Evolutionary conservation across 2,888 invertebrate genomes (phyloP).

Genomic region (Athrips mouffetella): DNA sequence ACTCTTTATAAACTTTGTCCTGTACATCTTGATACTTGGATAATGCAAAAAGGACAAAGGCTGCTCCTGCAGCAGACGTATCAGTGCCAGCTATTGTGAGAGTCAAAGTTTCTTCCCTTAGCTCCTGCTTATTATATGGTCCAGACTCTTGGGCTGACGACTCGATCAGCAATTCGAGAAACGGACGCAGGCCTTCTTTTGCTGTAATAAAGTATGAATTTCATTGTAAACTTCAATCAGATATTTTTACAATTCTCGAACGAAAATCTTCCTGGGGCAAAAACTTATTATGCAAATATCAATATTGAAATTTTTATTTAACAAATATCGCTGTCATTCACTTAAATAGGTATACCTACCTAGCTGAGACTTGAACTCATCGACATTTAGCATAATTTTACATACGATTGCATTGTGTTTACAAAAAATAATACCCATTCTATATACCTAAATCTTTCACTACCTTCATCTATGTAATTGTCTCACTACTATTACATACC

Average conservation of each 20-base stretch:
- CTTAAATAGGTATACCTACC: no score
- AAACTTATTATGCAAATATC: no score
- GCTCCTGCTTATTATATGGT: constrained; percentile 29
- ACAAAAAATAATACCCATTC: no score
- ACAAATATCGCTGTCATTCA: no score
- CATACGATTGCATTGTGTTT: no score
- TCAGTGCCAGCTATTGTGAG: constrained; percentile 33
- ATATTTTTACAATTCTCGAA: background rate
- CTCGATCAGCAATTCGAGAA: constrained; percentile 27
- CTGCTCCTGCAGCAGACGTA: constrained; percentile 34
- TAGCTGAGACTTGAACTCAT: no score
- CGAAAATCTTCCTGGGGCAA: background rate
- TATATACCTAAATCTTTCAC: no score
- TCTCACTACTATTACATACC: no score
- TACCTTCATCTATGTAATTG: no score
- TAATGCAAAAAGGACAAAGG: constrained; percentile 34
- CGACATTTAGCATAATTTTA: no score
- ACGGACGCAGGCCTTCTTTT: background rate
- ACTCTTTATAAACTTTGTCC: constrained; percentile 36
- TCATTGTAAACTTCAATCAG: background rate
- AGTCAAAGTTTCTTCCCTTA: constrained; percentile 35
- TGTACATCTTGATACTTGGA: constrained; percentile 38
- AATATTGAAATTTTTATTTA: no score
- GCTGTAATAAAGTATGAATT: background rate
- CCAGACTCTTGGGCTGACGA: constrained; percentile 18